Percentiles rank a stretch among this genome's conserved stretches.
Conservation (phyloP, 2,113 vertebrate species). For the Orientallactaga bullata region DNA sequence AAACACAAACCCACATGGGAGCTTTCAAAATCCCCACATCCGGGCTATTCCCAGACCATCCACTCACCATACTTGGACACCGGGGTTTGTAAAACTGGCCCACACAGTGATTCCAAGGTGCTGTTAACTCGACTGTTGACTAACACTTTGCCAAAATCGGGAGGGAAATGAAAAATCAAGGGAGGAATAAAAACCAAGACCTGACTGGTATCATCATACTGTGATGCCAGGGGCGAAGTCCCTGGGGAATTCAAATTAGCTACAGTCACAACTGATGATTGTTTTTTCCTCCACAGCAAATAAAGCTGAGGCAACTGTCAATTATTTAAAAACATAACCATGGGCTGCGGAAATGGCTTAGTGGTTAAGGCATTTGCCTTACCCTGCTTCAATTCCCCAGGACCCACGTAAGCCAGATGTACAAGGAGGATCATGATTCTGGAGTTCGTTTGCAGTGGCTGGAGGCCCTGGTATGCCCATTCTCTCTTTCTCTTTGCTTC, state of each 20-base stretch:
- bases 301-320: constrained; percentile 58
- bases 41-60: too few relatives aligned
- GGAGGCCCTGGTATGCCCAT: too few relatives aligned
- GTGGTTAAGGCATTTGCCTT: too few relatives aligned
- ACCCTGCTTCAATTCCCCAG: too few relatives aligned
- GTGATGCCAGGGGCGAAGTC: background rate
- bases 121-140: background rate
- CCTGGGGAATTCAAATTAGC: constrained; percentile 67
- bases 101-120: background rate
- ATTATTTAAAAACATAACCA: constrained; percentile 58
- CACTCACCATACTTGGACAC: background rate
- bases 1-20: background rate
- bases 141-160: background rate
- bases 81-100: background rate
- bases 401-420: too few relatives aligned
- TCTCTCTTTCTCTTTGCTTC: too few relatives aligned
- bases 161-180: background rate
- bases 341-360: too few relatives aligned
- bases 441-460: too few relatives aligned
- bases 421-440: too few relatives aligned
- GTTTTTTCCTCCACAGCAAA: background rate
- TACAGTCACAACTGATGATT: constrained; percentile 12
- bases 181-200: background rate
- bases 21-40: too few relatives aligned
- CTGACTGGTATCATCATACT: background rate